Evolutionary conservation across 2,888 invertebrate species (phyloP).

Genomic region (Lysandra bellargus): DNA sequence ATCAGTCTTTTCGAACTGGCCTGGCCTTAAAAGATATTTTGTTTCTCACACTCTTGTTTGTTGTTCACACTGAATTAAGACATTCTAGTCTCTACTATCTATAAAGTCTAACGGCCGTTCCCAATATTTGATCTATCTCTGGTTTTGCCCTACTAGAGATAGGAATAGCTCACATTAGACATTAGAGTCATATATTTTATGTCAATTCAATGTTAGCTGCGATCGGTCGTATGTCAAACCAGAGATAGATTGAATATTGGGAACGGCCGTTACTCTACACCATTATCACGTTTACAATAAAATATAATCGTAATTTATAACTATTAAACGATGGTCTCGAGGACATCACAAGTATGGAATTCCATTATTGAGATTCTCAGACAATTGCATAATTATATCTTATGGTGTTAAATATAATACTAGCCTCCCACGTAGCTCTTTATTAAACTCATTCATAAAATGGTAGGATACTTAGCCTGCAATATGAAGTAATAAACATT

Average conservation of each 20-base stretch:
- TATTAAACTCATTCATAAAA: conserved; percentile 18
- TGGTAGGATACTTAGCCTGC: background rate
- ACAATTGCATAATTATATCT: background rate
- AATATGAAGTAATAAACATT: background rate
- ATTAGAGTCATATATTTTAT: too few species aligned
- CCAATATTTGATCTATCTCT: too few species aligned
- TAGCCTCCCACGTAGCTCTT: background rate
- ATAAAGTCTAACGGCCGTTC: too few species aligned
- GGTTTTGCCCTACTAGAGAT: background rate
- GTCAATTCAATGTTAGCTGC: too few species aligned
- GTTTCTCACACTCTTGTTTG: too few species aligned
- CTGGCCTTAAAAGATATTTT: too few species aligned
- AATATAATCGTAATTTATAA: conserved; percentile 8
- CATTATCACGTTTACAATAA: background rate
- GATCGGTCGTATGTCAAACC: too few species aligned
- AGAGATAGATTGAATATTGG: too few species aligned
- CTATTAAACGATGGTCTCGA: background rate
- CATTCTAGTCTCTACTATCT: too few species aligned
- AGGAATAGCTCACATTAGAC: too few species aligned
- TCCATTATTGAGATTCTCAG: conserved; percentile 3
- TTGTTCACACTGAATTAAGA: too few species aligned
- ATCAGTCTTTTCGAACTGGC: too few species aligned
- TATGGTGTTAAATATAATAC: background rate
- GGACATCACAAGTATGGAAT: background rate
- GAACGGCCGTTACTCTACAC: background rate